Percentiles rank a stretch among this genome's conserved stretches.
These are phyloP conservation scores for Zaprionus tsacasi DNA, from an alignment of 1,140 invertebrate species.

Conservation along the genomic window DNA sequence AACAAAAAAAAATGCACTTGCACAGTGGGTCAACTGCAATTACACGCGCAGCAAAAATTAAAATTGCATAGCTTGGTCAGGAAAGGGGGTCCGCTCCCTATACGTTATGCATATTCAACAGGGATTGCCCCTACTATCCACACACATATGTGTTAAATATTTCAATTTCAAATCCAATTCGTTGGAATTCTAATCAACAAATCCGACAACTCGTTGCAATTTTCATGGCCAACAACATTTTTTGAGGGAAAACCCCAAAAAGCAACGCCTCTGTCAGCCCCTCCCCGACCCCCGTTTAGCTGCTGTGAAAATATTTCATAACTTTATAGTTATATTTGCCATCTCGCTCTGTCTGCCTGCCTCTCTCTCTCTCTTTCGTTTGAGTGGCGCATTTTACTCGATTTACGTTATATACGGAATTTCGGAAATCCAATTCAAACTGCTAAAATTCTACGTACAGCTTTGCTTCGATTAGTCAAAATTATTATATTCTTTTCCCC, in stretches of 20 bases:
- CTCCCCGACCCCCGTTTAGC: background rate
- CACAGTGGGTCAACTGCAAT: slow-evolving; percentile 23
- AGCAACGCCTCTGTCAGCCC: background rate
- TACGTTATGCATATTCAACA: slow-evolving; percentile 2
- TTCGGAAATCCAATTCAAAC: background rate
- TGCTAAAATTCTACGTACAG: background rate
- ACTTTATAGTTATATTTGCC: slow-evolving; percentile 33
- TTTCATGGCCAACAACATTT: slow-evolving; percentile 61
- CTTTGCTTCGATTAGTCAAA: background rate
- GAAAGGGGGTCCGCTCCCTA: too few species aligned
- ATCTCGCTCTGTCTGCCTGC: background rate
- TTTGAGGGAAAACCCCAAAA: slow-evolving; percentile 57
- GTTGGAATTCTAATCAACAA: slow-evolving; percentile 78
- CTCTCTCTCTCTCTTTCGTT: background rate
- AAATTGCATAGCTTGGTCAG: slow-evolving; percentile 12
- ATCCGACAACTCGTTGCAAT: slow-evolving; percentile 69
- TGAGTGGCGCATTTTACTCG: slow-evolving; percentile 18
- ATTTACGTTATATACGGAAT: background rate
- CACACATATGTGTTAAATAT: slow-evolving; percentile 71
- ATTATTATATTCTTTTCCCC: too few species aligned
- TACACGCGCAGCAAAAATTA: slow-evolving; percentile 13
- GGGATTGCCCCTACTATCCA: background rate
- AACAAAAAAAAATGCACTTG: background rate
- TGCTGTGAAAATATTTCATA: slow-evolving; percentile 66
- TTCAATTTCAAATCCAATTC: slow-evolving; percentile 78